Base-by-base conservation (phyloP, 1,140 invertebrate species). In the Atopsyche davidsoni region DNA sequence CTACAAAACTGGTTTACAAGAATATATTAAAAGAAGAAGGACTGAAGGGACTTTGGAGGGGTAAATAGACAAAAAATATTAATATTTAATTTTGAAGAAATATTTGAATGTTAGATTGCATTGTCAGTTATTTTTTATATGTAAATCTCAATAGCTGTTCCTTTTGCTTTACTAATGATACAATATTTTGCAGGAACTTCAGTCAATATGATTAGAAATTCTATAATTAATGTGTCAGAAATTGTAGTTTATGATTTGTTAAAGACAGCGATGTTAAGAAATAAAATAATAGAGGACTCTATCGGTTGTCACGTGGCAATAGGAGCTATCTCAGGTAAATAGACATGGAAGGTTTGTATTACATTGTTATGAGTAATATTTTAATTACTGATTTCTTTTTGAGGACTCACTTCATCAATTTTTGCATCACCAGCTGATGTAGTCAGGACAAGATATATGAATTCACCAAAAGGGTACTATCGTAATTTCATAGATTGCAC, bases 231-330 rank as follows among this genome's bases (percentile, higher is more conserved):
- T 61, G 82, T 83, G 1, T 73, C 80, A 2, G 83, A 87, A 62
- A 80, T 86, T 14, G 84, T 87, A 9, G 82, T 81, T 55, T 87
- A 87, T 62, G 85, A 87, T 60, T 61, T 84, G 2, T 75, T 85
- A 16, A 87, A 86, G 60, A 80, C 85, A 23, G 60, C 69, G 10
- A 73, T 86, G 13, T 49, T 86, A 3, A 57, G 58, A 2, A 64
- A 69, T 4, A 64, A 70, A 11, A 47, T 81, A 0, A 70, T 87
- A 64, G 62, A 64, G 11, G 83, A 86, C 57, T 77, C 76, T 3
- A 69, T 86, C 11, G 75, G 75, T 1, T 84, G 82, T 54, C 83
- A 87, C 61, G 77, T 86, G 50, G 71, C 73, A 0, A 77, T 83
- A 4, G 84, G 80, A 1, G 75, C 82, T 14, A 71, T 71, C 18